These are phyloP conservation scores for Actinia equina DNA, from an alignment of 64 coral and sea anemone species.

Conservation along the genomic window DNA sequence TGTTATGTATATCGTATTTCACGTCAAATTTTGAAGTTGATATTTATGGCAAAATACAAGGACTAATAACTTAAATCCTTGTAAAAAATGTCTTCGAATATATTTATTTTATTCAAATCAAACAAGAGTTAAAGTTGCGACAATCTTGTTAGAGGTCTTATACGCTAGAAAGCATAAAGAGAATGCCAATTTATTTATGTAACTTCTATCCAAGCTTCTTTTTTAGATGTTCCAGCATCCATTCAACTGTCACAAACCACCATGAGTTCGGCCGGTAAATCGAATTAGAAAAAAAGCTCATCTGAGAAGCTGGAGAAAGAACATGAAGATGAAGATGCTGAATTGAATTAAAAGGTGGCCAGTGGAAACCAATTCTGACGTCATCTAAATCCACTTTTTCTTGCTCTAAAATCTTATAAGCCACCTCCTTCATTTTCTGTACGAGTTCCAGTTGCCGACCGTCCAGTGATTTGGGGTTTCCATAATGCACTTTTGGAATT, in stretches of 20 bases:
- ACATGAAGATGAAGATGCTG: constrained; percentile 90
- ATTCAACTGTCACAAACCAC: constrained; percentile 78
- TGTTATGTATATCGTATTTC: too few relatives aligned
- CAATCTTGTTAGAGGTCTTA: too few relatives aligned
- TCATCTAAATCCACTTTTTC: constrained; percentile 52
- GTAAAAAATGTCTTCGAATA: too few relatives aligned
- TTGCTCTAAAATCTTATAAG: constrained; percentile 49
- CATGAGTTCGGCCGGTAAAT: constrained; percentile 59
- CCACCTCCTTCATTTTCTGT: constrained; percentile 52
- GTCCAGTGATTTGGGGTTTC: constrained; percentile 71
- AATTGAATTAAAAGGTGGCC: constrained; percentile 87
- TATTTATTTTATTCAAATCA: too few relatives aligned
- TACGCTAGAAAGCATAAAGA: too few relatives aligned
- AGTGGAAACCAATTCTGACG: constrained; percentile 72
- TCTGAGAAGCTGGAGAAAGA: constrained; percentile 60
- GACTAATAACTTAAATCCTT: too few relatives aligned
- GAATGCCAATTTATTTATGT: not conserved
- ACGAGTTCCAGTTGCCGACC: constrained; percentile 46
- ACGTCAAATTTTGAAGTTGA: too few relatives aligned
- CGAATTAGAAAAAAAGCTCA: constrained; percentile 57
- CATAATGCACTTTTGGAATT: constrained; percentile 74
- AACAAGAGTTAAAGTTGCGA: too few relatives aligned
- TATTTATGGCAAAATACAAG: too few relatives aligned
- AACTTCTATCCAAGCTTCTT: constrained; percentile 23
- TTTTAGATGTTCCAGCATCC: constrained; percentile 60